These are phyloP conservation scores for Nasua narica DNA, from an alignment of 2,797 vertebrate species.

Conservation along the genomic window DNA sequence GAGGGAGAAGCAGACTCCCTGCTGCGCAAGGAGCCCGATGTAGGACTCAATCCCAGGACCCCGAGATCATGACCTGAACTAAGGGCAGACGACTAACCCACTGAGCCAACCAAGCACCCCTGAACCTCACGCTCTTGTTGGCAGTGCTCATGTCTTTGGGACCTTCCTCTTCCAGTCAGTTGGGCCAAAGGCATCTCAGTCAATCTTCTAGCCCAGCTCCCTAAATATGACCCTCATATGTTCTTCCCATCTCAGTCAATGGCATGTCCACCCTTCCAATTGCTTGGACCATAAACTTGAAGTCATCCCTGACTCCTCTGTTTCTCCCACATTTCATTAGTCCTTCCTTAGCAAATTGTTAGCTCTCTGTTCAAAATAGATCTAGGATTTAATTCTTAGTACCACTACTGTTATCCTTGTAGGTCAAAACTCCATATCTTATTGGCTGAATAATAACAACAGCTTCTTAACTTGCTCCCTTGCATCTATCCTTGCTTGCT, in stretches of 20 bases:
- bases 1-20: no score
- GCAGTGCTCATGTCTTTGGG: not conserved
- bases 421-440: no score
- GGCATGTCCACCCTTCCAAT: not conserved
- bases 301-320: not conserved
- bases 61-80: no score
- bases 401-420: rapidly evolving
- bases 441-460: rapidly evolving
- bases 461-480: not conserved
- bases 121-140: not conserved
- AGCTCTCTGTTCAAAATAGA: not conserved
- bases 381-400: not conserved
- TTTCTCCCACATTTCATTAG: not conserved
- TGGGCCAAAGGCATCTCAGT: not conserved
- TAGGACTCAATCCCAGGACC: no score
- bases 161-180: not conserved
- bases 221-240: rapidly evolving
- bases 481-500: not conserved
- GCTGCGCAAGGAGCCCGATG: no score
- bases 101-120: not conserved
- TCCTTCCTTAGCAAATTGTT: not conserved
- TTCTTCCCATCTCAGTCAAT: not conserved
- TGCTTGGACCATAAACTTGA: not conserved
- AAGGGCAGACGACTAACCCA: not conserved
- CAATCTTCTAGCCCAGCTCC: not conserved